Evolutionary conservation across 2,113 vertebrate species (phyloP), one percentile per base, ranked within the genome.

Genomic region (Rafetus swinhoei): DNA sequence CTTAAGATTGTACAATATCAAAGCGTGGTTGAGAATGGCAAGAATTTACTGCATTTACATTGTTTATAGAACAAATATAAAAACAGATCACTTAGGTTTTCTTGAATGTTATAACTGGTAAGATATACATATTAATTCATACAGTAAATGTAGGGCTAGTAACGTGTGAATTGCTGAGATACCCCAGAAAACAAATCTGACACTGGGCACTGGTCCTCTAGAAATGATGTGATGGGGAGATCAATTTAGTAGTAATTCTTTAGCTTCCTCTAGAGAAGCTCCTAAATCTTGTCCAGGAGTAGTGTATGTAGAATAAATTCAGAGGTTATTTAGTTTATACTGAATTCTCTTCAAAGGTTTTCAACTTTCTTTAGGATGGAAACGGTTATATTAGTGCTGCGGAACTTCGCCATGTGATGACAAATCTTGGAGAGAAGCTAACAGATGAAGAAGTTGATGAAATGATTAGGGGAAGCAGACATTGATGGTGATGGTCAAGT

Each of bases 381-480:
- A 99, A 99, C 22, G 99, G 99, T 69, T 99, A 99, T 97, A 99
- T 99, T 97, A 99, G 99, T 97, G 99, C 99, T 97, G 99, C 99
- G 97, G 99, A 99, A 95, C 98, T 99, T 97, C 99, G 99, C 95
- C 99, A 99, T 86, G 99, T 99, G 97, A 99, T 99, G 99, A 99
- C 99, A 98, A 99, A 99, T 98, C 99, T 99, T 69, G 99, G 99
- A 27, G 99, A 99, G 98, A 99, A 99, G 98, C 97, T 99, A 98
- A 99, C 99, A 95, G 99, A 99, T 92, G 99, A 99, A 97, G 99
- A 99, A 96, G 99, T 99, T 94, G 99, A 99, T 88, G 99, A 99
- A 96, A 99, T 99, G 99, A 99, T 99, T 98, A 99, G 99, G 99
- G 98, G 99, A 99, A 99, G 99, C 99, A 99, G 99, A 99, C 97